These are phyloP conservation scores for Tauraco hartlaubi DNA, from an alignment of 2,797 vertebrate genomes.

Conservation along the genomic window DNA sequence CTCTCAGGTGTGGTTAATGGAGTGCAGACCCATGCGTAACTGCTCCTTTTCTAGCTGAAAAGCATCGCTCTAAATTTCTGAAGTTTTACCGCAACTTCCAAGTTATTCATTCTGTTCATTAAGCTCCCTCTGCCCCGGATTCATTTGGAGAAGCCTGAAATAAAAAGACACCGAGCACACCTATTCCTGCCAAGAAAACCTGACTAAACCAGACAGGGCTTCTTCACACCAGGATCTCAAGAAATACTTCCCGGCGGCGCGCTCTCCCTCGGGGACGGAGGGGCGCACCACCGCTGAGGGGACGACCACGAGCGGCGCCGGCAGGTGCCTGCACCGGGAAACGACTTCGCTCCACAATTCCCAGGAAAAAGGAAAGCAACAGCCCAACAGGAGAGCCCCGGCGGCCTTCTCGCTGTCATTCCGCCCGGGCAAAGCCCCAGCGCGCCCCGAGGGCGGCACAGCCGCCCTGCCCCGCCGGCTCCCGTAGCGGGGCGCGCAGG, in stretches of 20 bases:
- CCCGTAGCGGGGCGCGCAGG: rapidly evolving
- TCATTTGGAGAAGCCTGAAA: no score
- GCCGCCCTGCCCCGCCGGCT: background rate
- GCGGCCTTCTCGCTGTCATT: rapidly evolving
- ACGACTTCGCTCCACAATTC: rapidly evolving
- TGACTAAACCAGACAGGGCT: no score
- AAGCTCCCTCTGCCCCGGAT: no score
- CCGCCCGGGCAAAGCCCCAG: rapidly evolving
- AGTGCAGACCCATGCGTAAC: background rate
- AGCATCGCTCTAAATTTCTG: no score
- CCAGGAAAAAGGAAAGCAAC: no score
- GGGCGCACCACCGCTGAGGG: background rate
- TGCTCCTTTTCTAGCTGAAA: background rate
- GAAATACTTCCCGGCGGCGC: background rate
- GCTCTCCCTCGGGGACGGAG: background rate
- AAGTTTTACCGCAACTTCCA: background rate
- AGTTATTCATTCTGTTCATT: background rate
- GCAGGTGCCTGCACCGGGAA: no score
- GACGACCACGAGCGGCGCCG: no score
- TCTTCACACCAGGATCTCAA: no score
- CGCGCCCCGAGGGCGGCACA: rapidly evolving
- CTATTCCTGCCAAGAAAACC: background rate
- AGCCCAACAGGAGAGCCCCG: no score
- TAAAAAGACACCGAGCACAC: background rate
- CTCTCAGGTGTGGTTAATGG: background rate